phyloP scores from a whole-genome alignment of 2,113 vertebrate species.

The Probosciger aterrimus region DNA sequence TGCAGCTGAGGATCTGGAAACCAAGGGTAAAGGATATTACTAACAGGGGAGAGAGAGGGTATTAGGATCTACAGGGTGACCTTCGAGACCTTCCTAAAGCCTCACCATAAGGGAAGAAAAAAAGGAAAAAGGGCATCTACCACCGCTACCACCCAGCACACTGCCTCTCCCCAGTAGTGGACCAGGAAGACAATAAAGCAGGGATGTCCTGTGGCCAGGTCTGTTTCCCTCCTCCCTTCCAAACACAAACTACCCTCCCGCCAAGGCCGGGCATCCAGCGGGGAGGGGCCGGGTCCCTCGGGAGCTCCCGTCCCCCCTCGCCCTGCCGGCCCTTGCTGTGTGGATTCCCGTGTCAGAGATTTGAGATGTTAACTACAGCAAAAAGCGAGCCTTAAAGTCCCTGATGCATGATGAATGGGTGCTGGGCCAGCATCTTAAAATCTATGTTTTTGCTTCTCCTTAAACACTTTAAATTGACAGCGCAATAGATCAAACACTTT shows the following conservation, averaged over 20 bases:
- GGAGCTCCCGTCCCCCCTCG: fast-evolving
- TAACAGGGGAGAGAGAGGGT: neutral
- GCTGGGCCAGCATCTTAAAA: slow-evolving; percentile 74
- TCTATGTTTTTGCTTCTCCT: slow-evolving; percentile 77
- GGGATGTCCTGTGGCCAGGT: neutral
- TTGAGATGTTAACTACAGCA: slow-evolving; percentile 72
- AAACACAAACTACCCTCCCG: fast-evolving
- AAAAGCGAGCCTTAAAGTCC: slow-evolving; percentile 65
- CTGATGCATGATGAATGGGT: slow-evolving; percentile 75
- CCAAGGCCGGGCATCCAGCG: fast-evolving
- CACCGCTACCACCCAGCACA: fast-evolving
- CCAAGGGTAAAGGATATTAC: neutral
- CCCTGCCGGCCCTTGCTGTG: neutral
- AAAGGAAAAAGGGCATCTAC: neutral
- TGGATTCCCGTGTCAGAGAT: slow-evolving; percentile 12
- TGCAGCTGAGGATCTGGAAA: neutral
- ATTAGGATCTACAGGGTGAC: fast-evolving
- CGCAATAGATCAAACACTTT: slow-evolving; percentile 77
- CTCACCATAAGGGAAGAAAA: neutral
- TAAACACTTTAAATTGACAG: slow-evolving; percentile 80
- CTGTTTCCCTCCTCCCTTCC: neutral
- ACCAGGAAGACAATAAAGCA: neutral
- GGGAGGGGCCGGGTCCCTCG: fast-evolving
- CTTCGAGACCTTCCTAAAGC: neutral
- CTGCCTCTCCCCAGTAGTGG: fast-evolving